phyloP scores from a whole-genome alignment of 2,888 invertebrate species.

The Elegia similella region DNA sequence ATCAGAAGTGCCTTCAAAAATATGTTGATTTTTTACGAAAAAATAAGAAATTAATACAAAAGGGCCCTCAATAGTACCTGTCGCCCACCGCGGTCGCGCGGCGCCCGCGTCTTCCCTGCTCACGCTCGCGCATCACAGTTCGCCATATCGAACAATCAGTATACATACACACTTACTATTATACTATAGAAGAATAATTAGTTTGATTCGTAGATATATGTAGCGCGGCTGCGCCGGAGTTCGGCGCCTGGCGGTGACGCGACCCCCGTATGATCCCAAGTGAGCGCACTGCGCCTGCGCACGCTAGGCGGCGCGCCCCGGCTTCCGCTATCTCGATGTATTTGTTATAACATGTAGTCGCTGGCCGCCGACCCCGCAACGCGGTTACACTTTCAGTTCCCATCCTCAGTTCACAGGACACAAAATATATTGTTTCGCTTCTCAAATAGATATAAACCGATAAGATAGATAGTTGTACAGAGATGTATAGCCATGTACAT shows the following conservation, averaged over 20 bases:
- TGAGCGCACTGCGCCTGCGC: not conserved
- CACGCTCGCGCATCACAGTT: slow-evolving; percentile 57
- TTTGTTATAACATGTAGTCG: slow-evolving; percentile 78
- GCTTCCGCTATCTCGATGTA: slow-evolving; percentile 68
- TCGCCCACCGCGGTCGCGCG: slow-evolving; percentile 83
- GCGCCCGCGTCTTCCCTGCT: slow-evolving; percentile 53
- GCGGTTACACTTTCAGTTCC: slow-evolving; percentile 63
- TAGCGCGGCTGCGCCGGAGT: slow-evolving; percentile 56
- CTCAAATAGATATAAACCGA: slow-evolving; percentile 64
- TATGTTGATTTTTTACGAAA: slow-evolving; percentile 92
- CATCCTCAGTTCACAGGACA: slow-evolving; percentile 72
- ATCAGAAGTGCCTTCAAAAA: slow-evolving; percentile 95
- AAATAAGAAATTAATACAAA: slow-evolving; percentile 86
- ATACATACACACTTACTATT: slow-evolving; percentile 78
- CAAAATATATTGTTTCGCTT: slow-evolving; percentile 62
- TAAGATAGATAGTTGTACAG: slow-evolving; percentile 77
- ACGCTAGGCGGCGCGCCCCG: slow-evolving; percentile 40
- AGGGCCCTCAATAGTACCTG: slow-evolving; percentile 94
- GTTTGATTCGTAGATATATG: slow-evolving; percentile 80
- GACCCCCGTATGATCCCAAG: not conserved
- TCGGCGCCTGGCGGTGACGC: slow-evolving; percentile 35
- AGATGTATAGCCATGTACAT: slow-evolving; percentile 76
- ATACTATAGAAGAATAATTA: slow-evolving; percentile 81
- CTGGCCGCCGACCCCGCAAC: slow-evolving; percentile 65
- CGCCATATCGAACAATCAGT: slow-evolving; percentile 64